Evolutionary conservation across 2,888 invertebrate species (phyloP).

Genomic region (Crossocerus cetratus): DNA sequence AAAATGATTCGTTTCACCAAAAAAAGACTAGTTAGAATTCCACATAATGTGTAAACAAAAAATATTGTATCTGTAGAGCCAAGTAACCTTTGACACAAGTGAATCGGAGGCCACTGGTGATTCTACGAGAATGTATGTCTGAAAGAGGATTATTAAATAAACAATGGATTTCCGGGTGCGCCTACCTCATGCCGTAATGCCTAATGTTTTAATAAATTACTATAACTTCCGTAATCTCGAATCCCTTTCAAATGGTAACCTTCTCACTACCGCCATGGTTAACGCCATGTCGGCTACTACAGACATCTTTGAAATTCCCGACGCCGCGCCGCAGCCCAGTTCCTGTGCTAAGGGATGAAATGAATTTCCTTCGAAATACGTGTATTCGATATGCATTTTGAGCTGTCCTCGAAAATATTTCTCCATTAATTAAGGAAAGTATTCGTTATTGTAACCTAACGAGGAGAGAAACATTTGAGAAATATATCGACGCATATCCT

Average conservation of each 20-base stretch:
- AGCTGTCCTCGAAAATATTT: not conserved
- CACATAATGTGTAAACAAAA: not conserved
- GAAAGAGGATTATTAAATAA: not conserved
- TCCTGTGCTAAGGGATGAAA: no score
- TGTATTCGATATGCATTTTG: no score
- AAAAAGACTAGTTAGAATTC: not conserved
- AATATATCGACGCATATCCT: no score
- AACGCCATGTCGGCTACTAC: slow-evolving; percentile 29
- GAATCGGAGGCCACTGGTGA: not conserved
- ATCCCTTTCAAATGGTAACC: slow-evolving; percentile 5
- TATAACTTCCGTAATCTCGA: slow-evolving; percentile 31
- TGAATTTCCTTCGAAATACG: no score
- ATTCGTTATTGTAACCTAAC: no score
- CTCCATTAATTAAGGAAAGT: not conserved
- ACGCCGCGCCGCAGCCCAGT: no score
- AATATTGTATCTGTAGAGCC: not conserved
- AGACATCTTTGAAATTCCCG: not conserved
- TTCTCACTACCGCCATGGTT: slow-evolving; percentile 26
- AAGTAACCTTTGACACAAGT: not conserved
- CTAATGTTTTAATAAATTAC: slow-evolving; percentile 32
- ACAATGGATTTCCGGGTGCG: not conserved
- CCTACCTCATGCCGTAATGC: slow-evolving; percentile 32
- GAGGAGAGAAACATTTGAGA: no score
- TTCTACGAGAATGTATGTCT: not conserved
- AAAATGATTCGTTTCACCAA: no score